These are phyloP conservation scores for Podarcis muralis DNA, from an alignment of 2,113 vertebrate species.

Conservation along the genomic window DNA sequence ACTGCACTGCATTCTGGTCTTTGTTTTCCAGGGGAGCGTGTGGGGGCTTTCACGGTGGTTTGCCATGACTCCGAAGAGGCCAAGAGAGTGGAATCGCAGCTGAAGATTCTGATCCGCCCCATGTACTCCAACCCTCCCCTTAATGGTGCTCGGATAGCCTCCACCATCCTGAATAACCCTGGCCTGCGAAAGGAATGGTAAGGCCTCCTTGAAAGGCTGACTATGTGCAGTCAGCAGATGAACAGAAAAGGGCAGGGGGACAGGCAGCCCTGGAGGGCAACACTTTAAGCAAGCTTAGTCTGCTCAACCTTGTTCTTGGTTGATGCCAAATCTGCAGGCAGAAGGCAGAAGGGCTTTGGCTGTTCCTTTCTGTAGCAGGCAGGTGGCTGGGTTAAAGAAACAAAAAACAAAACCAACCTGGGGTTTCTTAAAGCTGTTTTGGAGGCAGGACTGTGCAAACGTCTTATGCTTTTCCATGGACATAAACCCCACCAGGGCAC, in stretches of 20 bases:
- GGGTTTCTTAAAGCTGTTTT: not conserved
- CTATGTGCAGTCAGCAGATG: not conserved
- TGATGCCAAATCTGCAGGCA: too few species aligned
- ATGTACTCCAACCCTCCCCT: slow-evolving; percentile 98
- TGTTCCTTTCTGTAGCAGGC: too few species aligned
- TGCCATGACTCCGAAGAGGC: slow-evolving; percentile 91
- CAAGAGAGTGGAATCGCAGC: slow-evolving; percentile 93
- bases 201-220: not conserved
- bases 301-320: not conserved
- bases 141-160: slow-evolving; percentile 92
- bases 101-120: slow-evolving; percentile 97
- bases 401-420: not conserved
- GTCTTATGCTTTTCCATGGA: not conserved
- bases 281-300: too few species aligned
- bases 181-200: slow-evolving; percentile 93
- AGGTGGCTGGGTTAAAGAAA: not conserved
- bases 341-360: not conserved
- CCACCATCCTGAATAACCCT: slow-evolving; percentile 88
- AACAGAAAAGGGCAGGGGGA: too few species aligned
- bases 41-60: slow-evolving; percentile 91
- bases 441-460: fast-evolving
- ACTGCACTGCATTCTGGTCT: fast-evolving
- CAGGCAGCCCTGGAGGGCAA: not conserved
- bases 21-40: slow-evolving; percentile 88
- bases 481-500: not conserved